These are phyloP conservation scores for Babyrousa celebensis DNA, from an alignment of 2,797 vertebrate genomes.

Conservation along the genomic window DNA sequence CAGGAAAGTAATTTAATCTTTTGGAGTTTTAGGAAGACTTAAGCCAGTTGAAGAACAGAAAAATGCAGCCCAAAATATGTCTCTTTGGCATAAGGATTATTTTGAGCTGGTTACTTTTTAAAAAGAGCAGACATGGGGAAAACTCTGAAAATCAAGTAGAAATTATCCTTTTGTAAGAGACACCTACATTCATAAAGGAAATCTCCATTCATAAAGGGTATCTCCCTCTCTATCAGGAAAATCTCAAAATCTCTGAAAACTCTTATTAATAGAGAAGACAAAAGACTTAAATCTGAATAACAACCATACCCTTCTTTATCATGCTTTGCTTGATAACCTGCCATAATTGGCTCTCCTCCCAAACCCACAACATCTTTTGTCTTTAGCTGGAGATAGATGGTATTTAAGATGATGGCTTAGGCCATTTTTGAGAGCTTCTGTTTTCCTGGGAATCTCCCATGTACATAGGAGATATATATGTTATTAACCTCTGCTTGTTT, in stretches of 20 bases:
- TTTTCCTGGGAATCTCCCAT: not conserved
- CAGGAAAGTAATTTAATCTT: no score
- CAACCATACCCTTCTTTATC: not conserved
- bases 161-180: not conserved
- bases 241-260: not conserved
- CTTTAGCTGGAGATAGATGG: not conserved
- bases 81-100: no score
- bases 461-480: not conserved
- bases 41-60: no score
- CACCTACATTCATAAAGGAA: not conserved
- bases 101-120: no score
- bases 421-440: not conserved
- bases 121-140: not conserved
- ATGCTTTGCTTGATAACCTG: not conserved
- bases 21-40: no score
- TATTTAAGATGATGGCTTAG: not conserved
- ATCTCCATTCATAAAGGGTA: not conserved
- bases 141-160: not conserved
- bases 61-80: no score
- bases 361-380: not conserved
- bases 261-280: not conserved
- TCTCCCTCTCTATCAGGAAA: not conserved
- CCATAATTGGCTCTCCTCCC: rapidly evolving
- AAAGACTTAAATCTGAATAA: not conserved
- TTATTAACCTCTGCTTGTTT: not conserved